Evolutionary conservation across 2,888 invertebrate genomes (phyloP).

Genomic region (Synergus gifuensis): DNA sequence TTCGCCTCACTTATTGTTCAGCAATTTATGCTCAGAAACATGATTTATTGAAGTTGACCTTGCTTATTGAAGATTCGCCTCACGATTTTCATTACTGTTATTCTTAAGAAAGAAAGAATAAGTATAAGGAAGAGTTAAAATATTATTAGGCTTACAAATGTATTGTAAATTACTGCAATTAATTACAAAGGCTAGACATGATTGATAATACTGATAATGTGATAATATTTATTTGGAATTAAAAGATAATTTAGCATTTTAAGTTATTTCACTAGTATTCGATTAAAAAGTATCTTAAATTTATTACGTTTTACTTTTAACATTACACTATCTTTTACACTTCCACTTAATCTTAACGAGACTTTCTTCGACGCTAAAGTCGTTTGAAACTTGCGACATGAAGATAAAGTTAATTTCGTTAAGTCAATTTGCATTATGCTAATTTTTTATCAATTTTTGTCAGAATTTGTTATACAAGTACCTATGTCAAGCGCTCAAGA

Average conservation of each 20-base stretch:
- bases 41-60: constrained; percentile 4
- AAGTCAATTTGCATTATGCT: too few relatives aligned
- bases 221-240: too few relatives aligned
- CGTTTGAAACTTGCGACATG: neutral
- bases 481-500: too few relatives aligned
- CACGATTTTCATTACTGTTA: constrained; percentile 1
- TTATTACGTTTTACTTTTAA: too few relatives aligned
- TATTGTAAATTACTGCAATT: neutral
- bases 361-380: neutral
- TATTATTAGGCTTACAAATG: neutral
- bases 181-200: neutral
- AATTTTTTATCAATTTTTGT: neutral
- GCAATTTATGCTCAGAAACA: constrained; percentile 2
- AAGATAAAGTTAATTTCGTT: neutral
- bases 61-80: constrained; percentile 3
- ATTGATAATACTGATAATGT: too few relatives aligned
- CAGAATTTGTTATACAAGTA: neutral
- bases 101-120: neutral
- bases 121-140: neutral
- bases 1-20: constrained; percentile 2
- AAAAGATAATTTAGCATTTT: too few relatives aligned
- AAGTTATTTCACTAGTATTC: too few relatives aligned
- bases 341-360: neutral
- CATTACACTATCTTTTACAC: neutral
- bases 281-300: too few relatives aligned